These are phyloP conservation scores for Aegypius monachus DNA, from an alignment of 2,113 vertebrate species.

Conservation along the genomic window DNA sequence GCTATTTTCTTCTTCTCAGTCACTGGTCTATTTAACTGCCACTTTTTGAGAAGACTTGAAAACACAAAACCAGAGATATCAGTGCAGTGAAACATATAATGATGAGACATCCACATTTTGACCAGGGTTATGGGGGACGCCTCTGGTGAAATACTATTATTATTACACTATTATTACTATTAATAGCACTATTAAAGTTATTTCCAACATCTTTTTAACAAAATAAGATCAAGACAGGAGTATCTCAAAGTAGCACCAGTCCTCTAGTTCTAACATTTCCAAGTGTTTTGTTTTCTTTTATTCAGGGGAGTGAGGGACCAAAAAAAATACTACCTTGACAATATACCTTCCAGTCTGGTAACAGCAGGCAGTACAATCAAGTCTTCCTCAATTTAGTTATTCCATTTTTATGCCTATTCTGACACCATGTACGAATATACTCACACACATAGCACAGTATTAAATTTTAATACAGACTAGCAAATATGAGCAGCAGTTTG, in stretches of 20 bases:
- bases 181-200: not conserved
- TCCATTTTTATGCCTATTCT: not conserved
- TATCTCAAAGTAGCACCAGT: not conserved
- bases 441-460: not conserved
- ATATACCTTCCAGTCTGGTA: not conserved
- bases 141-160: not conserved
- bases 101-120: not conserved
- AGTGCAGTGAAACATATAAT: not conserved
- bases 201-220: not conserved
- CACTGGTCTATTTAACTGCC: not conserved
- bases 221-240: not conserved
- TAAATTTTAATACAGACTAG: not conserved
- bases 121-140: not conserved
- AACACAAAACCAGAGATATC: not conserved
- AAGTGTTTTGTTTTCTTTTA: not conserved
- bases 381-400: not conserved
- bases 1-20: slow-evolving; percentile 4
- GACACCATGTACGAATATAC: not conserved
- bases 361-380: not conserved
- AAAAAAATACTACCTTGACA: not conserved
- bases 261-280: not conserved
- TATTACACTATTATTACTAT: not conserved
- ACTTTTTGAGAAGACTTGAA: slow-evolving; percentile 37
- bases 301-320: not conserved
- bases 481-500: not conserved